Conservation (phyloP, 2,113 vertebrate genomes). For the Sinocyclocheilus rhinocerous region DNA sequence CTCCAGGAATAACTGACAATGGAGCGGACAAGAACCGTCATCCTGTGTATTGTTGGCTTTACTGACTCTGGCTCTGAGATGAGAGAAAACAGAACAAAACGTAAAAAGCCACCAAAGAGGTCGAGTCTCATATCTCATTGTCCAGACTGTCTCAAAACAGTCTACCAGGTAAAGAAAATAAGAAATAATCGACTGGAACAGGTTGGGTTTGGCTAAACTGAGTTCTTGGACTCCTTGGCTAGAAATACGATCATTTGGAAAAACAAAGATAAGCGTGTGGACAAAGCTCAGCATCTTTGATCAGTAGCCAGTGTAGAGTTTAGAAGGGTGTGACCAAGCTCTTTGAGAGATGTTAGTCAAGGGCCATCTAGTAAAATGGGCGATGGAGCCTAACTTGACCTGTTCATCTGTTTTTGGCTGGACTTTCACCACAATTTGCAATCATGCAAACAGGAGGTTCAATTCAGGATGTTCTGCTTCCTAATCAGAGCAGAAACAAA, state of each 20-base stretch:
- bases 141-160: constrained; percentile 36
- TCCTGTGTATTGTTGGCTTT: constrained; percentile 40
- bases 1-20: constrained; percentile 27
- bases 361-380: constrained; percentile 1
- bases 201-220: constrained; percentile 28
- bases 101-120: background rate
- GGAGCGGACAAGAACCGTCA: background rate
- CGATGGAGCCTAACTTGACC: background rate
- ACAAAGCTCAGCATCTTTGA: constrained; percentile 51
- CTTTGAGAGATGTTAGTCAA: constrained; percentile 17
- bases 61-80: background rate
- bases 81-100: background rate
- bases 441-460: background rate
- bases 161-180: constrained; percentile 38
- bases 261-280: constrained; percentile 54
- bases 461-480: constrained; percentile 10
- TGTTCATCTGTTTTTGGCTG: background rate
- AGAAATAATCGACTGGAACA: constrained; percentile 29
- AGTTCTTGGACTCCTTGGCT: constrained; percentile 8
- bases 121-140: constrained; percentile 7
- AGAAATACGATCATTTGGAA: constrained; percentile 44
- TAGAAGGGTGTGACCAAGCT: constrained; percentile 40
- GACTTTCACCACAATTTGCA: background rate
- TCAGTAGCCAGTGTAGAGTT: constrained; percentile 44
- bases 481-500: constrained; percentile 29